Conservation (phyloP, 2,113 vertebrate species). For the Sprattus sprattus region DNA sequence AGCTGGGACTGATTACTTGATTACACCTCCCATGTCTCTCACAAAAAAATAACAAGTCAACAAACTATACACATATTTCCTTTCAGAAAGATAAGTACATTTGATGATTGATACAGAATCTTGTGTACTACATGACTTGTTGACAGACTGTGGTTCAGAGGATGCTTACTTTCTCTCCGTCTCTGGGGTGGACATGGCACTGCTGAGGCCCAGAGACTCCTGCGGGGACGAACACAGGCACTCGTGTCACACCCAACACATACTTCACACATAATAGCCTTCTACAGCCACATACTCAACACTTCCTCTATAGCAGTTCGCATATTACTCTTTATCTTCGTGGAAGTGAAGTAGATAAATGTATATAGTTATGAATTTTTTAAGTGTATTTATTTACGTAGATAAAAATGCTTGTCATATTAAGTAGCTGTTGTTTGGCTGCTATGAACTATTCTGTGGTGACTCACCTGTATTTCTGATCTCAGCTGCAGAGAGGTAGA, state of each 20-base stretch:
- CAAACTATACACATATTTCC: background rate
- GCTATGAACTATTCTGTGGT: background rate
- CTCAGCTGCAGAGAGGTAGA: slow-evolving; percentile 85
- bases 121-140: background rate
- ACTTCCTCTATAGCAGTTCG: background rate
- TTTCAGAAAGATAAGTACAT: background rate
- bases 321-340: background rate
- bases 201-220: slow-evolving; percentile 88
- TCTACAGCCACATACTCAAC: background rate
- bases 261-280: background rate
- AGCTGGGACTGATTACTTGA: background rate
- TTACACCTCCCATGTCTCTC: background rate
- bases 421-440: background rate
- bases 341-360: background rate
- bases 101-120: background rate
- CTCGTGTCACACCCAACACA: background rate
- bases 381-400: background rate
- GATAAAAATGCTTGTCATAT: no score
- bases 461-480: slow-evolving; percentile 88
- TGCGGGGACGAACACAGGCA: slow-evolving; percentile 51
- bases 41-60: background rate
- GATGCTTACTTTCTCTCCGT: slow-evolving; percentile 83
- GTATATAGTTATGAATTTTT: background rate
- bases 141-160: background rate
- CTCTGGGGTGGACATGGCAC: slow-evolving; percentile 83